Evolutionary conservation across 2,888 invertebrate species (phyloP).

Genomic region (Tachina fera): DNA sequence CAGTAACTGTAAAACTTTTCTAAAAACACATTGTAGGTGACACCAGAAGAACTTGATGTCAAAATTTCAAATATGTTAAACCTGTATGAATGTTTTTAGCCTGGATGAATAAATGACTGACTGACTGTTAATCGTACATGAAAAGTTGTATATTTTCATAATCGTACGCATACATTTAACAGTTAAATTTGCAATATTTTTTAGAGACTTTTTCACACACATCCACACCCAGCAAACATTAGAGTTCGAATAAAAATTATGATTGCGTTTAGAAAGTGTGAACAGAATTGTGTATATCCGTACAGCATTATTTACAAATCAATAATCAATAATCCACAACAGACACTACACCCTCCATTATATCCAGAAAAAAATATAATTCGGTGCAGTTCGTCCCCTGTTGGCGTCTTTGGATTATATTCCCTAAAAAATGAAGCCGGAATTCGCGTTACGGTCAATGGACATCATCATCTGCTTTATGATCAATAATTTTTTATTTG

Average conservation of each 20-base stretch:
- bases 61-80: conserved; percentile 52
- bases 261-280: neutral
- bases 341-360: too few relatives aligned
- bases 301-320: too few relatives aligned
- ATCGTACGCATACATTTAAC: conserved; percentile 26
- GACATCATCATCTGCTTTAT: too few relatives aligned
- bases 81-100: neutral
- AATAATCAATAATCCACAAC: too few relatives aligned
- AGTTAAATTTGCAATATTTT: conserved; percentile 19
- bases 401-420: too few relatives aligned
- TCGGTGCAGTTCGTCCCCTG: too few relatives aligned
- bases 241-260: neutral
- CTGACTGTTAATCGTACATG: conserved; percentile 5
- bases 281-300: too few relatives aligned
- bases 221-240: neutral
- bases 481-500: too few relatives aligned
- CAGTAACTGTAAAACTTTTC: neutral
- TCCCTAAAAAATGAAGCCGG: too few relatives aligned
- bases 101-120: neutral
- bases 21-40: conserved; percentile 1
- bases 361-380: too few relatives aligned
- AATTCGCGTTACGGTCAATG: too few relatives aligned
- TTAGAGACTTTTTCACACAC: conserved; percentile 20
- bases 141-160: neutral
- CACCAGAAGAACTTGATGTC: conserved; percentile 41